Evolutionary conservation across 2,888 invertebrate genomes (phyloP).

Genomic region (Catocala fraxini): DNA sequence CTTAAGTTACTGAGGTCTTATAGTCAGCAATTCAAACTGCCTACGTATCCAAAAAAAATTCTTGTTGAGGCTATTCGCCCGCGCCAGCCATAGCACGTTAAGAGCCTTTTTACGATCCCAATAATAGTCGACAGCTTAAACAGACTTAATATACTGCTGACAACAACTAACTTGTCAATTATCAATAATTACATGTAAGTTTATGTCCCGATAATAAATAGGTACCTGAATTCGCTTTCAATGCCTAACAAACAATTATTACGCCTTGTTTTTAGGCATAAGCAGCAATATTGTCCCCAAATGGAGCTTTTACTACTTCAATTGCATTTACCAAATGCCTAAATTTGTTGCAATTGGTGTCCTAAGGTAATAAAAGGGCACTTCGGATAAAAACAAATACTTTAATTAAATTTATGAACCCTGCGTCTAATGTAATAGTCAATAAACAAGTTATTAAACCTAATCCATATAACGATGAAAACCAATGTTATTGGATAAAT

Average conservation of each 20-base stretch:
- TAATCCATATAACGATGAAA: slow-evolving; percentile 34
- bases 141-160: no score
- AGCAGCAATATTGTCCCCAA: neutral
- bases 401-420: slow-evolving; percentile 34
- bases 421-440: slow-evolving; percentile 52
- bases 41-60: no score
- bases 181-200: neutral
- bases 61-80: no score
- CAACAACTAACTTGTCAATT: no score
- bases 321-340: slow-evolving; percentile 14
- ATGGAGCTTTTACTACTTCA: neutral
- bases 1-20: no score
- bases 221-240: neutral
- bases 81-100: no score
- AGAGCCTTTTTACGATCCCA: no score
- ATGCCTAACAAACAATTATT: neutral
- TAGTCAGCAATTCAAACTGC: no score
- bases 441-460: slow-evolving; percentile 59
- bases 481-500: neutral
- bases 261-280: neutral
- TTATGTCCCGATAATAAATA: neutral
- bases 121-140: no score
- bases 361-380: slow-evolving; percentile 28
- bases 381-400: slow-evolving; percentile 3
- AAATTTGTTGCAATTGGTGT: slow-evolving; percentile 21